Evolutionary conservation across 1,140 invertebrate genomes (phyloP), one percentile per base, ranked within the genome.

Genomic region (Bombus pascuorum): DNA sequence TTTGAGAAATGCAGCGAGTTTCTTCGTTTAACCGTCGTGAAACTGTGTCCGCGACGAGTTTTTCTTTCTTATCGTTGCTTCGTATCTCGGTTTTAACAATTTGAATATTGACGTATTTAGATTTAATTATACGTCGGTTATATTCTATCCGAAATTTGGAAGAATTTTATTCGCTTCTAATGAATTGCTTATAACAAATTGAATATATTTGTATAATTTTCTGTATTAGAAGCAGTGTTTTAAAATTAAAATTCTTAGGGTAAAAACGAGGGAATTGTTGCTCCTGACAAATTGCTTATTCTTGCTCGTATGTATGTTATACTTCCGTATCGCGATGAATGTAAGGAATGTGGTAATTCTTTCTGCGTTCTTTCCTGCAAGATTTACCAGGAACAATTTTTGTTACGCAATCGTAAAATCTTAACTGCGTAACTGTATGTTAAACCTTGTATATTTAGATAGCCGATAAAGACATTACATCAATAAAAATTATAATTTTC

Each of bases 1-100:
- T 53, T 79, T 59, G 37, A 84, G 65, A 85, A 80, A 59, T 44
- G 44, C 34, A 18, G 6, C n/a, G 32, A 62, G 42, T 85, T 80
- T 85, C 83, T 65, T 77, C 42, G 76, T 47, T 32, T 25, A n/a
- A 13, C 2, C 68, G 10, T 34, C 39, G 39, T 53, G 76, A 72
- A 47, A 80, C 25, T 59, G 39, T 9, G 13, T 12, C 74, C 34
- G 22, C 13, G 12, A 71, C 4, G 15, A 18, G 13, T 18, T 66
- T 28, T 66, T 66, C 6, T 5, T 66, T 32, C 28, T 13, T n/a
- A n/a, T 15, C 18, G 66, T 34, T 37, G 34, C 47, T 53, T 25
- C 22, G 5, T 32, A 18, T 66, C n/a, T 15, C 15, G n/a, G n/a
- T 18, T n/a, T n/a, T 13, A 1, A 1, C 10, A 62, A 12, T 62